phyloP scores from a whole-genome alignment of 2,797 vertebrate species.

The Microtus agrestis region DNA sequence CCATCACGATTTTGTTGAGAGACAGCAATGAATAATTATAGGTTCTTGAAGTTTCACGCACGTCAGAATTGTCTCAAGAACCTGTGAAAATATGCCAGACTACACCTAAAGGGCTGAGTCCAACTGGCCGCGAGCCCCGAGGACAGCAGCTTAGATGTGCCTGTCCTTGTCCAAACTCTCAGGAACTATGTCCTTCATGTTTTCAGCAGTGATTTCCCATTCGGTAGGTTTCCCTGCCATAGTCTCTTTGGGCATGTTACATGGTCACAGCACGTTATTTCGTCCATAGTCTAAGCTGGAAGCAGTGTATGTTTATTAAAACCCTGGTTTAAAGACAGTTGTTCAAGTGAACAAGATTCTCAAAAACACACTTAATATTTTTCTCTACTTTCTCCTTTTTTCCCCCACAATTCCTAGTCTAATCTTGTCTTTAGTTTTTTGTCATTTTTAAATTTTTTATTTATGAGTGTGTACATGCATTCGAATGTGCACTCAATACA shows the following conservation, averaged over 20 bases:
- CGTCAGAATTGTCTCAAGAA: slow-evolving; percentile 19
- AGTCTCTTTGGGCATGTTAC: not conserved
- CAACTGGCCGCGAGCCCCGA: not conserved
- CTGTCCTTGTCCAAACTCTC: not conserved
- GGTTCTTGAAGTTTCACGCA: slow-evolving; percentile 1
- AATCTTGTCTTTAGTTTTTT: slow-evolving; percentile 60
- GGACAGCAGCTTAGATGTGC: not conserved
- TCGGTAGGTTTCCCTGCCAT: not conserved
- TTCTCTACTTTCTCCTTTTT: not conserved
- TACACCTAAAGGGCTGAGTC: not conserved
- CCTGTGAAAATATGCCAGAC: not conserved
- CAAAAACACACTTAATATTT: slow-evolving; percentile 11
- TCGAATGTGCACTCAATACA: not conserved
- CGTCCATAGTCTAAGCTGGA: not conserved
- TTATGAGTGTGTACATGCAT: slow-evolving; percentile 21
- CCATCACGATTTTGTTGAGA: slow-evolving; percentile 42
- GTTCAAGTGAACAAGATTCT: slow-evolving; percentile 39
- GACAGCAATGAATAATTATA: slow-evolving; percentile 27
- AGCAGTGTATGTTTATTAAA: slow-evolving; percentile 32
- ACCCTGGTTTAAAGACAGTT: slow-evolving; percentile 15
- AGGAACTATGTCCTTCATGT: not conserved
- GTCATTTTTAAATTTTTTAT: slow-evolving; percentile 8
- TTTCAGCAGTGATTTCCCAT: not conserved
- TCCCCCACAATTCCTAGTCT: slow-evolving; percentile 17
- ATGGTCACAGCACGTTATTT: not conserved